Percentiles rank a stretch among this genome's conserved stretches.
Evolutionary conservation across 2,113 vertebrate species (phyloP).

Genomic region (Phocoena sinus): DNA sequence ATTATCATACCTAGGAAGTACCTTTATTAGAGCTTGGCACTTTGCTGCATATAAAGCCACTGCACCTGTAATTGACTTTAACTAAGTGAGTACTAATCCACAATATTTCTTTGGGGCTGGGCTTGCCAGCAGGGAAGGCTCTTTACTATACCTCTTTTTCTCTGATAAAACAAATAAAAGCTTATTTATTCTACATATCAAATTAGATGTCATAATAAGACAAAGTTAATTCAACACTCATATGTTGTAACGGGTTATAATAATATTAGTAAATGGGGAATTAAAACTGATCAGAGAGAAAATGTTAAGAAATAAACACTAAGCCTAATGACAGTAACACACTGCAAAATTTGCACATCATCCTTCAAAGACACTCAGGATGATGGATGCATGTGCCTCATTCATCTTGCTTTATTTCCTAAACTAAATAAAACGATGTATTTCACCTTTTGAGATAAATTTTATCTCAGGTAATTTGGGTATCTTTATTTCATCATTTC

Average conservation of each 20-base stretch:
- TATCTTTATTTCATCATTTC: neutral
- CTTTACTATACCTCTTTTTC: neutral
- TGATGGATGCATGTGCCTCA: neutral
- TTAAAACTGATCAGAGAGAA: neutral
- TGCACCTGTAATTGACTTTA: neutral
- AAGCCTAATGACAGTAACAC: neutral
- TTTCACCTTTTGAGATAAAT: neutral
- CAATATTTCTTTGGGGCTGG: neutral
- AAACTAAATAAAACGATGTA: neutral
- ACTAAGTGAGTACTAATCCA: slow-evolving; percentile 21
- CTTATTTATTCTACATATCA: slow-evolving; percentile 11
- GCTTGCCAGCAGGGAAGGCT: neutral
- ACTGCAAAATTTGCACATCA: neutral
- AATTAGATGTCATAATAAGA: slow-evolving; percentile 18
- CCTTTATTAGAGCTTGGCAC: neutral
- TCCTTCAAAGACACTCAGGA: neutral
- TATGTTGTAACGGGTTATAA: neutral
- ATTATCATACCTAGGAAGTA: slow-evolving; percentile 39
- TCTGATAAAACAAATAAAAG: slow-evolving; percentile 7
- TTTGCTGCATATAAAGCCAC: slow-evolving; percentile 18
- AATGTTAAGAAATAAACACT: neutral
- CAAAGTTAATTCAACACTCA: slow-evolving; percentile 33
- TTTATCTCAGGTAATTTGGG: neutral
- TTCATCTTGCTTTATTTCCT: neutral
- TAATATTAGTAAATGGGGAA: neutral